Evolutionary conservation across 2,113 vertebrate species (phyloP).

Genomic region (Naja naja): DNA sequence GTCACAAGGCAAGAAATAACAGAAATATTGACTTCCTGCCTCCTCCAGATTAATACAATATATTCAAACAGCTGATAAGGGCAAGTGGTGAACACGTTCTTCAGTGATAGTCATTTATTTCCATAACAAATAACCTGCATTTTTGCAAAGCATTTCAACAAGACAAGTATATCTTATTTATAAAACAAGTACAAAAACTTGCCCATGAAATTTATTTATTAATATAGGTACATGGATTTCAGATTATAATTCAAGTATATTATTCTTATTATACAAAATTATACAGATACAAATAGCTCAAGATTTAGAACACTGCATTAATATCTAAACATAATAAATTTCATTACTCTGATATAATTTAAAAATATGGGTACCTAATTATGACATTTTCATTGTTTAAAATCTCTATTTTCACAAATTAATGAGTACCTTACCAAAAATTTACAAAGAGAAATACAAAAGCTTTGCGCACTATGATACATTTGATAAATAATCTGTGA

Average conservation of each 20-base stretch:
- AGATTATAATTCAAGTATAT: constrained; percentile 12
- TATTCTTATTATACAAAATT: constrained; percentile 23
- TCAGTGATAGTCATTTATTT: constrained; percentile 8
- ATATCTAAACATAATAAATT: not conserved
- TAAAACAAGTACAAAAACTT: constrained; percentile 13
- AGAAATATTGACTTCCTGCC: constrained; percentile 20
- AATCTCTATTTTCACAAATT: constrained; percentile 12
- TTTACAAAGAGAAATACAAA: not conserved
- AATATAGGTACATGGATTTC: not conserved
- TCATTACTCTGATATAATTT: not conserved
- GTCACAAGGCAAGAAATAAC: not conserved
- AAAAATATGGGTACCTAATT: not conserved
- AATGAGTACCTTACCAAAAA: not conserved
- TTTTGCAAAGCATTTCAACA: constrained; percentile 8
- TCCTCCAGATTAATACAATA: constrained; percentile 4
- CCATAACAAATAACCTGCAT: constrained; percentile 14
- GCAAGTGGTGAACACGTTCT: constrained; percentile 22
- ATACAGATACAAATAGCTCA: constrained; percentile 16
- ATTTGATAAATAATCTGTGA: not conserved
- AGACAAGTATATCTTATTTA: not conserved
- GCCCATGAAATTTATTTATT: not conserved
- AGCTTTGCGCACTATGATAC: not conserved
- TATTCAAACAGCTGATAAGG: constrained; percentile 21
- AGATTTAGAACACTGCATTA: not conserved
- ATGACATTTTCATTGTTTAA: not conserved